phyloP scores from a whole-genome alignment of 2,797 vertebrate species.

The Sebastes oblongus region DNA sequence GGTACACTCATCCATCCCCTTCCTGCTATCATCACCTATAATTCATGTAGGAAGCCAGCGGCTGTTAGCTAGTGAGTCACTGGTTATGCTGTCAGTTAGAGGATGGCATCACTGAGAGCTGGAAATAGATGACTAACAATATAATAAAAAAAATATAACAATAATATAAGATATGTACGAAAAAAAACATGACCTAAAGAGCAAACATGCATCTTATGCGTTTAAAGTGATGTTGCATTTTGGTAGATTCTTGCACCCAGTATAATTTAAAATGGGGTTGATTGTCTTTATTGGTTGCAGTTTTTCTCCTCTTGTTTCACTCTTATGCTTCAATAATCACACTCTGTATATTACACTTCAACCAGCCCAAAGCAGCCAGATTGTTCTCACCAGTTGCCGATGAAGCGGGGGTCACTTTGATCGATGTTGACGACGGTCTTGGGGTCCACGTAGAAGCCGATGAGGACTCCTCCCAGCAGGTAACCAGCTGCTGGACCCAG shows the following conservation, averaged over 20 bases:
- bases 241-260: not conserved
- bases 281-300: not conserved
- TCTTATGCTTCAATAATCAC: not conserved
- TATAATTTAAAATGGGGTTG: not conserved
- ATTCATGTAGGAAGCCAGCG: constrained; percentile 20
- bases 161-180: not conserved
- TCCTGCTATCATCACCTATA: constrained; percentile 27
- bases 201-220: not conserved
- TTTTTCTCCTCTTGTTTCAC: not conserved
- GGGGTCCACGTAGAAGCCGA: constrained; percentile 97
- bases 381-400: constrained; percentile 92
- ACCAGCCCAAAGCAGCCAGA: not conserved
- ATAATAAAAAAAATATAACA: too few species aligned
- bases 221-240: not conserved
- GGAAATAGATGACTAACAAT: constrained; percentile 35
- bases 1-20: constrained; percentile 8
- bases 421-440: constrained; percentile 89
- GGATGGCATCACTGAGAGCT: constrained; percentile 27
- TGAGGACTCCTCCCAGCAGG: constrained; percentile 94
- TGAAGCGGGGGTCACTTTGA: constrained; percentile 95
- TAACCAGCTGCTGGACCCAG: constrained; percentile 96
- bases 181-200: not conserved
- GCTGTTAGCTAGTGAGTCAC: constrained; percentile 37
- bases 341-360: not conserved
- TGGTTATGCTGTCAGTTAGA: constrained; percentile 10